Base-by-base conservation (phyloP, 2,113 vertebrate species). In the Mohoua ochrocephala region DNA sequence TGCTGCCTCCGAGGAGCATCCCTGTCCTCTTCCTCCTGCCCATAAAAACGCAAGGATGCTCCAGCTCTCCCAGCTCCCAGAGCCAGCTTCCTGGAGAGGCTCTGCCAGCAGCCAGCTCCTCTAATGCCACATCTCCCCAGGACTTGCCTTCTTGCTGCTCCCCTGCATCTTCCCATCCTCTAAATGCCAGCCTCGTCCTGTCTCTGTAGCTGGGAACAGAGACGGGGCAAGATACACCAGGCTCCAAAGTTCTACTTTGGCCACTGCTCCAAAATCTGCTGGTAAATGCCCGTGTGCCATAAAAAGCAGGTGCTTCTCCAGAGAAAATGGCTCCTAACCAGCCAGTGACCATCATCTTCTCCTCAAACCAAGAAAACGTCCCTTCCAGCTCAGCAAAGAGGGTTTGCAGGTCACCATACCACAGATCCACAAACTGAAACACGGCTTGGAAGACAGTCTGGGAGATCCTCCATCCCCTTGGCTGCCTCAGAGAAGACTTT, bases 241-340 rank as follows among this genome's bases (percentile, higher is more conserved):
- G 26, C 22, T 89, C 47, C 56, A 23, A 74, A 70, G 12, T 21
- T 52, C 50, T 4, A 0, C 28, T 54, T 49, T 2, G 21, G 52
- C 16, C 45, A 56, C 23, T 24, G 18, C 49, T 87, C 41, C 59
- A 45, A 59, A 68, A 69, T 24, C 18, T 41, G n/a, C 63, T 6
- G 2, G 41, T n/a, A 39, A 64, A 42, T 33, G 44, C 23, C 59
- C 1, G 0, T 6, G 8, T 61, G 78, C 47, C 5, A 0, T 5
- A 8, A 61, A 47, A 78, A 85, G 42, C 56, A 59, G 19, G 22
- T 1, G 7, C 39, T 45, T 22, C 28, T 31, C 27, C 65, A 69
- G 23, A 56, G 33, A 69, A 82, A 60, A 45, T 5, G 13, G 33
- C 30, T 93, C 60, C 42, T 20, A 65, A 89, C 16, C 26, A 63